phyloP scores from a whole-genome alignment of 2,113 vertebrate species.

The Ahaetulla prasina region DNA sequence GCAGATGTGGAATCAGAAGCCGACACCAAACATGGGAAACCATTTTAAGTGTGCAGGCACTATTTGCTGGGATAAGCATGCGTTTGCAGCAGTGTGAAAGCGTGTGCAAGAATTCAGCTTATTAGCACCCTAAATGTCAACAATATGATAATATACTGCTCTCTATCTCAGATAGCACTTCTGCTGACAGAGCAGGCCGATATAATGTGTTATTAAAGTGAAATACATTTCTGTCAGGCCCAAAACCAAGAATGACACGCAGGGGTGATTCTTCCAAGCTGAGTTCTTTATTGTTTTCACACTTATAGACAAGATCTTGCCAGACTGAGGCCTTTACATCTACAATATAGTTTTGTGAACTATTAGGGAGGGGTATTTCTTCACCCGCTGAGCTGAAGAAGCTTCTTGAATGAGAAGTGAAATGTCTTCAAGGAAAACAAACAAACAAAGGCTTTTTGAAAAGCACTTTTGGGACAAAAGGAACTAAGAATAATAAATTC shows the following conservation, averaged over 20 bases:
- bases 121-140: constrained; percentile 53
- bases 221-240: not conserved
- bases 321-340: not conserved
- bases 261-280: not conserved
- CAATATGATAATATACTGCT: constrained; percentile 29
- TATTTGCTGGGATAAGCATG: constrained; percentile 54
- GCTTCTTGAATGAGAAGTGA: not conserved
- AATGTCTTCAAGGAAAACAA: not conserved
- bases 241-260: not conserved
- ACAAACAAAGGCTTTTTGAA: not conserved
- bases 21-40: constrained; percentile 43
- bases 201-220: not conserved
- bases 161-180: constrained; percentile 47
- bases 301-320: not conserved
- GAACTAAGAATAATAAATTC: not conserved
- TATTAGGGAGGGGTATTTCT: not conserved
- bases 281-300: not conserved
- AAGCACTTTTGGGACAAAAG: not conserved
- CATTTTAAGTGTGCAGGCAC: constrained; percentile 49
- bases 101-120: constrained; percentile 46
- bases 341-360: not conserved
- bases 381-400: not conserved
- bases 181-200: constrained; percentile 3
- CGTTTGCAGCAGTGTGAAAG: constrained; percentile 35
- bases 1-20: constrained; percentile 36